phyloP scores from a whole-genome alignment of 2,797 vertebrate species.

The Pitangus sulphuratus region DNA sequence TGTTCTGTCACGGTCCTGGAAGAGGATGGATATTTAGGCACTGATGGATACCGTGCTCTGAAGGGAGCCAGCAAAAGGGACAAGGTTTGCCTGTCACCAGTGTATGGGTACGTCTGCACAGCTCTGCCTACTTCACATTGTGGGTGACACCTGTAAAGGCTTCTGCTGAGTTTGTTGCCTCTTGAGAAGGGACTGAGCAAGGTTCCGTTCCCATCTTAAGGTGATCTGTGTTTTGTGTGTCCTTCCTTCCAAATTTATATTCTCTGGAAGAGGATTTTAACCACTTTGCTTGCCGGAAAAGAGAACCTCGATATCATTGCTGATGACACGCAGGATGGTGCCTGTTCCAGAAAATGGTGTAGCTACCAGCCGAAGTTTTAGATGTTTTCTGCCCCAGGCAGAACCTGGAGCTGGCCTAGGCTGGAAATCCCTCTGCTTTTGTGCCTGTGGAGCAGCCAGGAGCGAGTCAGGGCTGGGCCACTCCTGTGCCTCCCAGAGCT shows the following conservation, averaged over 20 bases:
- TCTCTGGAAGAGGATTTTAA: background rate
- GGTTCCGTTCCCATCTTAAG: background rate
- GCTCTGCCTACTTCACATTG: rapidly evolving
- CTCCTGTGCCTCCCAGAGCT: background rate
- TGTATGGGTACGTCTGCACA: background rate
- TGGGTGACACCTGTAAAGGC: background rate
- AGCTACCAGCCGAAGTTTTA: background rate
- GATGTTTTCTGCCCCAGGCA: background rate
- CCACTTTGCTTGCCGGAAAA: background rate
- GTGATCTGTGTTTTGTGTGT: background rate
- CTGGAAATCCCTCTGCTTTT: background rate
- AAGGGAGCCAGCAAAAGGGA: background rate
- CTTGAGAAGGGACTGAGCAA: background rate
- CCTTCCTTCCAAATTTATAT: background rate
- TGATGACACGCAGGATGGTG: rapidly evolving
- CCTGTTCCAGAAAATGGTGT: background rate
- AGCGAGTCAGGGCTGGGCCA: background rate
- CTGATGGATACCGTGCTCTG: background rate
- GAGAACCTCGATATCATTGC: rapidly evolving
- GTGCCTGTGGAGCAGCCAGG: background rate
- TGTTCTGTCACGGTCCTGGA: background rate
- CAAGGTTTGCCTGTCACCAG: background rate
- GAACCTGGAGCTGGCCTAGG: background rate
- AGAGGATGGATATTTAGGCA: background rate
- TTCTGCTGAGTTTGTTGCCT: background rate